Conservation (phyloP, 2,113 vertebrate species). For the Spizaetus ornatus region DNA sequence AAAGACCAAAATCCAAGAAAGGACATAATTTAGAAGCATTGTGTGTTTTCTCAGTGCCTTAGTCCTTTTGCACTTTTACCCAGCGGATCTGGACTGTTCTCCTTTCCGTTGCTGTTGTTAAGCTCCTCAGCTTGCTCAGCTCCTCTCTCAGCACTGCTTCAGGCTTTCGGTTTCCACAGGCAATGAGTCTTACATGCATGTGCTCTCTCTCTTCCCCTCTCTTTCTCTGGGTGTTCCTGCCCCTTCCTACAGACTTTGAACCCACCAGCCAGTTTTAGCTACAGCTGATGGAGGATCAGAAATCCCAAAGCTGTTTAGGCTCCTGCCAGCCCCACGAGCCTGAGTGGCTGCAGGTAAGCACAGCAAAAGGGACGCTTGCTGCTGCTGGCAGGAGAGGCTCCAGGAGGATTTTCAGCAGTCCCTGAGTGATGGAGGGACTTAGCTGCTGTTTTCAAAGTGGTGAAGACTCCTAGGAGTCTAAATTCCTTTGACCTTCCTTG, state of each 20-base stretch:
- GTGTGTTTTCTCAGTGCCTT: background rate
- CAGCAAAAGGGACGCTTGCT: background rate
- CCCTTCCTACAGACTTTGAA: background rate
- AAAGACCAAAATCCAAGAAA: background rate
- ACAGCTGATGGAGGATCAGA: background rate
- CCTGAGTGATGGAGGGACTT: background rate
- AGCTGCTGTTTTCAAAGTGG: slow-evolving; percentile 6
- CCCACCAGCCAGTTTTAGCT: background rate
- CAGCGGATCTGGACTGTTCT: background rate
- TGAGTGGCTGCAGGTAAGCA: background rate
- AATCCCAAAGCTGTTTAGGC: background rate
- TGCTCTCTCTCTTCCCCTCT: background rate
- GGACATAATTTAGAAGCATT: background rate
- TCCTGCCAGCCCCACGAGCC: background rate
- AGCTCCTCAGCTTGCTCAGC: fast-evolving
- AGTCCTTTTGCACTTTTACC: background rate
- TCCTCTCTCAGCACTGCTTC: background rate
- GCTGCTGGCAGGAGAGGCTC: background rate
- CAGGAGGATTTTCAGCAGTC: background rate
- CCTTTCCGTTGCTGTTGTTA: background rate
- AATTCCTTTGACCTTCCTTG: slow-evolving; percentile 42
- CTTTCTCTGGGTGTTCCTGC: background rate
- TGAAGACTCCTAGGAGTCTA: slow-evolving; percentile 21
- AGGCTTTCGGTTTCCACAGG: background rate
- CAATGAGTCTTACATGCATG: background rate